Evolutionary conservation across 2,113 vertebrate species (phyloP), one percentile per base, ranked within the genome.

Genomic region (Bostrychus sinensis): DNA sequence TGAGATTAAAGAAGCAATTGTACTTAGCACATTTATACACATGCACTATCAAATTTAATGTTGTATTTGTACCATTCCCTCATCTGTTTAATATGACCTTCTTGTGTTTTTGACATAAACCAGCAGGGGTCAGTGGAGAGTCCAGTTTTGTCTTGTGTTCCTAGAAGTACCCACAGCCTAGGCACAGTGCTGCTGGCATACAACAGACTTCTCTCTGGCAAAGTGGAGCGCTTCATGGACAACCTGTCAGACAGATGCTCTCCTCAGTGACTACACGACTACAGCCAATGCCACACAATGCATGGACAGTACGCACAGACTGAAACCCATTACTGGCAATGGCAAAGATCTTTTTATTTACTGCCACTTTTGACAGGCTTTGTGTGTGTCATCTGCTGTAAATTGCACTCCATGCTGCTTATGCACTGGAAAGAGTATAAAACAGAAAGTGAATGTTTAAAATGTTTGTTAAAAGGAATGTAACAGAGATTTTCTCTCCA

Each of bases 171-270:
- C 7, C 77, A 51, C 41, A 79, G 79, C 61, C 68, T 91, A 16
- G 62, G 43, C 32, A 48, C 66, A 30, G 48, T 90, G 36, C 74
- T 90, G 43, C 34, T 62, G 50, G 75, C 67, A 39, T 89, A 86
- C 75, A 86, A 70, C 37, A 57, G 62, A 0, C 78, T 91, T 73
- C 77, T 90, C 48, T 78, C 67, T 25, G 88, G 83, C 60, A 91
- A 88, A 70, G 62, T 91, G 73, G 89, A 91, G 71, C 63, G 54
- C 46, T 75, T 92, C n/a, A 62, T 91, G 70, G 41, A 39, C 16
- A 70, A 71, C 41, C 70, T 91, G 63, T 68, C 65, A 63, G 80
- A 82, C 56, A 66, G 36, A 64, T 87, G 81, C 41, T 13, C 66
- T 42, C 43, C 30, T 1, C 28, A 66, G 50, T 83, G 54, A 86